Evolutionary conservation across 2,113 vertebrate species (phyloP).

Genomic region (Danio rerio): DNA sequence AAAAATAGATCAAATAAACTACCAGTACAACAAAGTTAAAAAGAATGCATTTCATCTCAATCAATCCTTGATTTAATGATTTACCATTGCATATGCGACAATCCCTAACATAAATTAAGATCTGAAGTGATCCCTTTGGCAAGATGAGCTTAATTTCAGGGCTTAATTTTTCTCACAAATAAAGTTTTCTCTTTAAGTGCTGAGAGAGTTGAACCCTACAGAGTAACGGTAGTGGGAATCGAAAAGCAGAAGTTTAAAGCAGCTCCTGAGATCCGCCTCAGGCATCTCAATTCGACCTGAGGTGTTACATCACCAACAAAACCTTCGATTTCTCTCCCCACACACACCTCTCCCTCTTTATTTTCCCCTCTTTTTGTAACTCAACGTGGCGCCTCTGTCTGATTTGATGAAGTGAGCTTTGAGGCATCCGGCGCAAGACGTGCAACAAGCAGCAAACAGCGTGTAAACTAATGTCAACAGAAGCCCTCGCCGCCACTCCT

Average conservation of each 20-base stretch:
- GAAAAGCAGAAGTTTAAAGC: constrained; percentile 52
- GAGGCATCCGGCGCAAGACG: constrained; percentile 67
- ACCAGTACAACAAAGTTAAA: background rate
- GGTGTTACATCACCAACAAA: constrained; percentile 56
- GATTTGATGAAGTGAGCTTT: constrained; percentile 69
- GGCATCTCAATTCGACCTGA: constrained; percentile 56
- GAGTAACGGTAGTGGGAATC: constrained; percentile 56
- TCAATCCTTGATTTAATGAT: background rate
- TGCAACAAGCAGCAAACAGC: constrained; percentile 73
- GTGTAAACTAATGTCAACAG: constrained; percentile 82
- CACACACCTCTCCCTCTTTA: constrained; percentile 47
- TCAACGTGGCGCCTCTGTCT: constrained; percentile 76
- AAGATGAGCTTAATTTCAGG: constrained; percentile 6
- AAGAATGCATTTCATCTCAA: background rate
- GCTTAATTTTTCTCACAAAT: constrained; percentile 41
- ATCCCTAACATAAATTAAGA: background rate
- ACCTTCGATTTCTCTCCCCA: constrained; percentile 54
- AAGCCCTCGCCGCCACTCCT: constrained; percentile 69
- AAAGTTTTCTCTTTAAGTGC: constrained; percentile 48
- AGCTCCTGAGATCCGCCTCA: constrained; percentile 46
- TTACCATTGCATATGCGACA: background rate
- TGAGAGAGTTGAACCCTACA: constrained; percentile 35
- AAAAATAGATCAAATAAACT: background rate
- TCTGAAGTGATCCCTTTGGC: constrained; percentile 20
- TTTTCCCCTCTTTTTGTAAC: constrained; percentile 61